phyloP scores from a whole-genome alignment of 2,113 vertebrate genomes.

The Aviceda subcristata region DNA sequence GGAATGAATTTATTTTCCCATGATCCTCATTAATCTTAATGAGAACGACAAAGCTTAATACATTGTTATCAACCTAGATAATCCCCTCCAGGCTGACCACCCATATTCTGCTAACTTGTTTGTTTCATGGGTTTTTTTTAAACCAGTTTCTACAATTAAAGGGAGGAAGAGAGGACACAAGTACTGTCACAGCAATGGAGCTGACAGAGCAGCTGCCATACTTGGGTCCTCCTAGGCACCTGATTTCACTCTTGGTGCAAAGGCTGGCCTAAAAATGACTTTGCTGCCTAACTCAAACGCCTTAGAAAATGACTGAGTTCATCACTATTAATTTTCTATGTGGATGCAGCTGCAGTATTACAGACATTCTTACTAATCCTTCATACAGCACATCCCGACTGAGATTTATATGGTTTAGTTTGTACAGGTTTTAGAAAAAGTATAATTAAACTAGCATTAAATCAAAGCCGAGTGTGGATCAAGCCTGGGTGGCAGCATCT shows the following conservation, averaged over 20 bases:
- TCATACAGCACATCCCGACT: not conserved
- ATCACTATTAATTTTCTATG: not conserved
- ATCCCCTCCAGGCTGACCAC: not conserved
- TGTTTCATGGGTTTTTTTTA: not conserved
- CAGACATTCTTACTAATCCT: not conserved
- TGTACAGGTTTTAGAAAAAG: not conserved
- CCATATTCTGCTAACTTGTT: not conserved
- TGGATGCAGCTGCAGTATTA: not conserved
- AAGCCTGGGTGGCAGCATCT: conserved; percentile 41
- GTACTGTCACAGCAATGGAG: not conserved
- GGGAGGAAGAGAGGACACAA: not conserved
- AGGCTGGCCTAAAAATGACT: not conserved
- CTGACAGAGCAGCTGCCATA: not conserved
- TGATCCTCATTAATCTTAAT: not conserved
- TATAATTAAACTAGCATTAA: not conserved
- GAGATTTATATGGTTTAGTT: not conserved
- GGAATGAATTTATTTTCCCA: not conserved
- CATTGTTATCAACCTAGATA: not conserved
- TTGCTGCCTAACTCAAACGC: not conserved
- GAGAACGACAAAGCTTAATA: not conserved
- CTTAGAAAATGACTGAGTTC: not conserved
- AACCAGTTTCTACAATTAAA: not conserved
- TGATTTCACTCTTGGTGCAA: not conserved
- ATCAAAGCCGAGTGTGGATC: not conserved
- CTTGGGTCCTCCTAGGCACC: not conserved